phyloP scores from a whole-genome alignment of 2,113 vertebrate species.

The Centrocercus urophasianus region DNA sequence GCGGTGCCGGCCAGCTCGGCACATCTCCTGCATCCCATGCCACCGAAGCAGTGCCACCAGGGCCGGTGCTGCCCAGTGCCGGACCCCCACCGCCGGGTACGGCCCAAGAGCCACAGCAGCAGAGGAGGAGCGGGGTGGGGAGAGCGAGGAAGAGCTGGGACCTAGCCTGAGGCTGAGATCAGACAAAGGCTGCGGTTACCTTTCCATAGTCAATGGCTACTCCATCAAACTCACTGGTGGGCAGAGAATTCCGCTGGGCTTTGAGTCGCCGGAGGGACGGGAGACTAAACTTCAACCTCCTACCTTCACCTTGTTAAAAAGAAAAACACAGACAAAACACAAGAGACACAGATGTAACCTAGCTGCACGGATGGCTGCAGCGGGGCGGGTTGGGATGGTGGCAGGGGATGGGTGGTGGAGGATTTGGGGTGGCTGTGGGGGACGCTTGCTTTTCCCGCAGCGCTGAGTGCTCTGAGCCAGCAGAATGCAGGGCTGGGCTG shows the following conservation, averaged over 20 bases:
- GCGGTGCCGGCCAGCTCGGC: accelerated
- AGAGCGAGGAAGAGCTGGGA: conserved; percentile 55
- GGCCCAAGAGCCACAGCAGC: conserved; percentile 45
- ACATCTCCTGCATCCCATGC: background rate
- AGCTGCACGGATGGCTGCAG: conserved; percentile 19
- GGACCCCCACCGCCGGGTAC: background rate
- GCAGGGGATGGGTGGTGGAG: background rate
- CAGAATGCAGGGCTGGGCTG: background rate
- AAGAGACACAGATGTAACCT: conserved; percentile 74
- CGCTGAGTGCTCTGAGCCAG: background rate
- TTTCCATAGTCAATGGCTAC: conserved; percentile 89
- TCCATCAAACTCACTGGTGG: conserved; percentile 89
- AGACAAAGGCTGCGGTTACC: conserved; percentile 80
- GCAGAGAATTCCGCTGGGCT: conserved; percentile 77
- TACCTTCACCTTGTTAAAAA: conserved; percentile 84
- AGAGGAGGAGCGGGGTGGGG: conserved; percentile 17
- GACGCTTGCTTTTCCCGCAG: background rate
- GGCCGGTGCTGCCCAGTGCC: background rate
- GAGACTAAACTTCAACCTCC: conserved; percentile 85
- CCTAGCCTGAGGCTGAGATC: conserved; percentile 60
- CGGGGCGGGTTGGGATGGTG: accelerated
- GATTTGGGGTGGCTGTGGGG: background rate
- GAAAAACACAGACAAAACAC: conserved; percentile 64
- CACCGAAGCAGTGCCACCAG: background rate
- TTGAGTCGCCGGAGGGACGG: conserved; percentile 83